phyloP scores from a whole-genome alignment of 2,113 vertebrate species.

The Megaptera novaeangliae region DNA sequence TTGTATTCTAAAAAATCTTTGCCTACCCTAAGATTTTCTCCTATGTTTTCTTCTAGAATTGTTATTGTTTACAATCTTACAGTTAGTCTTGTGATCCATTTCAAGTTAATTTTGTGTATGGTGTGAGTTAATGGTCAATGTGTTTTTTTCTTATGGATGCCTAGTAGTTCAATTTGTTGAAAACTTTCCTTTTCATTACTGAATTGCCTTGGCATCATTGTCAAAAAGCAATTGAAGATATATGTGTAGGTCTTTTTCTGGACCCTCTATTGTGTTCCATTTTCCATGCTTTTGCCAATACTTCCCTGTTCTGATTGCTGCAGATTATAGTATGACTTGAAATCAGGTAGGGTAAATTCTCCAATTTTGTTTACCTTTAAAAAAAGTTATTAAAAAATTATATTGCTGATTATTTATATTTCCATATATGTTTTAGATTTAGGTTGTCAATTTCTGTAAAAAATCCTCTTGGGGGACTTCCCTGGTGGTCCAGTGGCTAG shows the following conservation, averaged over 20 bases:
- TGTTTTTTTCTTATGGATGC: neutral
- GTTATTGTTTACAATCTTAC: neutral
- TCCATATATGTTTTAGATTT: neutral
- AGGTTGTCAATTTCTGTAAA: neutral
- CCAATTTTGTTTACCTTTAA: neutral
- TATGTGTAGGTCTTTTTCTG: neutral
- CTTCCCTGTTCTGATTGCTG: neutral
- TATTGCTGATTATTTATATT: neutral
- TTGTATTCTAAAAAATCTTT: neutral
- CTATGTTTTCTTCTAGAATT: neutral
- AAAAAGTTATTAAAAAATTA: neutral
- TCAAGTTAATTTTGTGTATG: neutral
- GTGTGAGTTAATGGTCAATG: neutral
- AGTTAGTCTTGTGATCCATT: neutral
- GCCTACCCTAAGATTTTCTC: neutral
- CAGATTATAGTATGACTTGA: neutral
- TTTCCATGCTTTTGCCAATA: neutral
- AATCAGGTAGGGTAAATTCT: neutral
- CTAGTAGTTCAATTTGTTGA: neutral
- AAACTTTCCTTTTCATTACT: neutral
- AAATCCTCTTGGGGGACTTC: neutral
- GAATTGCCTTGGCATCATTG: neutral
- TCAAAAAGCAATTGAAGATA: neutral
- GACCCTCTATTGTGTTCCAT: neutral
- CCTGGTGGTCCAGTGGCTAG: no score